Conservation (phyloP, 2,888 invertebrate species). For the Pinctada fucata region DNA sequence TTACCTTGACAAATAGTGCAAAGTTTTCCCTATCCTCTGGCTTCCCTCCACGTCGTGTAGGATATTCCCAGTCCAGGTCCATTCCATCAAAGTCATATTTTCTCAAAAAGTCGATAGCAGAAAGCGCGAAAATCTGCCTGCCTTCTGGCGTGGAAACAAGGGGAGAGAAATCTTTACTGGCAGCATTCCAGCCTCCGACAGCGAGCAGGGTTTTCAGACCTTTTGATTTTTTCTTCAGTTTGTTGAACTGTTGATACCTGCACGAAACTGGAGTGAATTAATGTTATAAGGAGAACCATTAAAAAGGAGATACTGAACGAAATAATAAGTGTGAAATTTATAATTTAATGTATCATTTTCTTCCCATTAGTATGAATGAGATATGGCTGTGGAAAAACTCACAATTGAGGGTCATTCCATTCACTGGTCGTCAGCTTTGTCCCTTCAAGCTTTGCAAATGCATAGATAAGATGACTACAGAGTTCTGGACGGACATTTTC, state of each 20-base stretch:
- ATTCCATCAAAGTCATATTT: constrained; percentile 67
- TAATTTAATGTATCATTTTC: too few species aligned
- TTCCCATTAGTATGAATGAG: too few species aligned
- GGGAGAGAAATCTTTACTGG: constrained; percentile 60
- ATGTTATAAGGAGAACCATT: too few species aligned
- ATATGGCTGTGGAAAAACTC: not conserved
- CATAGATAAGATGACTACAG: constrained; percentile 38
- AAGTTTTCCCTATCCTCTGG: constrained; percentile 63
- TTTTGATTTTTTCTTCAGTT: constrained; percentile 58
- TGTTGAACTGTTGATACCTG: constrained; percentile 63
- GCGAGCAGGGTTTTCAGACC: constrained; percentile 67
- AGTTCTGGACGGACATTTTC: constrained; percentile 29
- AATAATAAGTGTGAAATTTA: too few species aligned
- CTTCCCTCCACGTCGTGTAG: constrained; percentile 66
- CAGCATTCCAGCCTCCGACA: constrained; percentile 72
- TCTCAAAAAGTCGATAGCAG: constrained; percentile 59
- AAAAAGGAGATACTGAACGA: too few species aligned
- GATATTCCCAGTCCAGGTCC: constrained; percentile 73
- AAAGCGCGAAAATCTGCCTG: constrained; percentile 57
- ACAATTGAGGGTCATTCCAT: constrained; percentile 34
- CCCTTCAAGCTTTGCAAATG: constrained; percentile 38
- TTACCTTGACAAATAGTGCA: constrained; percentile 58
- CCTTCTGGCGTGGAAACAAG: constrained; percentile 55
- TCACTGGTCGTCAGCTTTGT: constrained; percentile 31
- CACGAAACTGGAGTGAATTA: not conserved